Evolutionary conservation across 2,113 vertebrate species (phyloP).

Genomic region (Toxotes jaculatrix): DNA sequence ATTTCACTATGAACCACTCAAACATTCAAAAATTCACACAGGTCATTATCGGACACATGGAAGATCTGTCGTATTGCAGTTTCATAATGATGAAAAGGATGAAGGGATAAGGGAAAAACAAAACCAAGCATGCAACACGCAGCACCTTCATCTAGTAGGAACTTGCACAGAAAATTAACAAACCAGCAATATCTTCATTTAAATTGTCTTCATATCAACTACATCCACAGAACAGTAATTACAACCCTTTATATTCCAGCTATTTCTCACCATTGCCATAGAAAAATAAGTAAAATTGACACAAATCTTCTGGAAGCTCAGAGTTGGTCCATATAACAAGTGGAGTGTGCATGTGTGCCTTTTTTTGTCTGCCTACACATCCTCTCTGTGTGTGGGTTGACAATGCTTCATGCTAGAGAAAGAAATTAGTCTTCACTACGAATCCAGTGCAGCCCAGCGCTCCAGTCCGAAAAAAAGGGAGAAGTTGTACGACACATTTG

Average conservation of each 20-base stretch:
- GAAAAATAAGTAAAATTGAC: conserved; percentile 77
- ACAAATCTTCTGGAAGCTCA: conserved; percentile 74
- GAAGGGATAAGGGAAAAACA: conserved; percentile 19
- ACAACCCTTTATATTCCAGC: conserved; percentile 71
- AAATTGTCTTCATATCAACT: conserved; percentile 69
- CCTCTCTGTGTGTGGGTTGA: conserved; percentile 63
- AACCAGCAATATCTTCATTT: conserved; percentile 68
- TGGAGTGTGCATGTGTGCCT: conserved; percentile 57
- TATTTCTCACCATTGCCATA: conserved; percentile 70
- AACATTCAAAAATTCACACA: conserved; percentile 54
- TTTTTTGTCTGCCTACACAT: conserved; percentile 56
- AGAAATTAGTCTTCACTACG: conserved; percentile 57
- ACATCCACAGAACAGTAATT: conserved; percentile 57
- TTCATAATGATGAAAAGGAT: conserved; percentile 48
- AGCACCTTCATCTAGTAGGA: conserved; percentile 71
- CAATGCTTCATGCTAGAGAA: conserved; percentile 76
- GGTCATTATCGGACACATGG: conserved; percentile 42
- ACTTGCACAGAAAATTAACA: conserved; percentile 65
- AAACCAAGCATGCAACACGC: conserved; percentile 77
- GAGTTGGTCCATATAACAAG: conserved; percentile 68
- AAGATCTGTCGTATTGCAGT: conserved; percentile 62
- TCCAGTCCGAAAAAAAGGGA: conserved; percentile 53
- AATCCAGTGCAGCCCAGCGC: conserved; percentile 68
- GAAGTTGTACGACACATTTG: conserved; percentile 56
- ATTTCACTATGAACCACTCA: conserved; percentile 64